Evolutionary conservation across 2,797 vertebrate genomes (phyloP).

Genomic region (Phoebastria nigripes): DNA sequence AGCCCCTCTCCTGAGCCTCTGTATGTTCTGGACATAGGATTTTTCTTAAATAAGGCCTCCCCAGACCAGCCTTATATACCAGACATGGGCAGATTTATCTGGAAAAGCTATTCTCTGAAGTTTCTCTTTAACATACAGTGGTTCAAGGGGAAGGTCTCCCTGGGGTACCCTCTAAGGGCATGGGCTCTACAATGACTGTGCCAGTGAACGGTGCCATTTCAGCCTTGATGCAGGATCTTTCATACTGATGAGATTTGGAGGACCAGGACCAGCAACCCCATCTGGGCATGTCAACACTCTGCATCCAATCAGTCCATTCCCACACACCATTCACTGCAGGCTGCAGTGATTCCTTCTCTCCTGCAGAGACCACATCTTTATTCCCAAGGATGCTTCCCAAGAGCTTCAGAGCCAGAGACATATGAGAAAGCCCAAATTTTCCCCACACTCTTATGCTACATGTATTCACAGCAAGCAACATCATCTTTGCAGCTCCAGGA

Average conservation of each 20-base stretch:
- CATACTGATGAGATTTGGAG: background rate
- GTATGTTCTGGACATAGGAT: fast-evolving
- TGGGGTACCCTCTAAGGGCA: background rate
- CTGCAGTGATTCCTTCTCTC: background rate
- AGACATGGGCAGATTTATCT: background rate
- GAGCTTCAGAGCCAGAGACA: background rate
- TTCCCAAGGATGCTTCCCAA: background rate
- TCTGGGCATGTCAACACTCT: background rate
- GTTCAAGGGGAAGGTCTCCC: background rate
- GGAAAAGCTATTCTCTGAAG: background rate
- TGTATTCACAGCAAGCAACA: fast-evolving
- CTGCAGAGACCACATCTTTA: background rate
- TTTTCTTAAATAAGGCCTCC: background rate
- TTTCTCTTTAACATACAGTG: background rate
- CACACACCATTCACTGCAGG: background rate
- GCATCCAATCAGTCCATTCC: background rate
- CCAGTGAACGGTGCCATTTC: background rate
- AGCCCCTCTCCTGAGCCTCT: background rate
- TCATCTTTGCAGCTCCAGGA: background rate
- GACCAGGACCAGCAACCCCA: background rate
- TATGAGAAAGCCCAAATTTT: background rate
- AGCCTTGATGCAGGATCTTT: background rate
- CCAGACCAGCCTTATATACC: background rate
- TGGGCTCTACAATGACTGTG: fast-evolving
- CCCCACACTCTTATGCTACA: background rate